These are phyloP conservation scores for Ptilorrhoa leucosticta DNA, from an alignment of 2,113 vertebrate species.

Conservation along the genomic window DNA sequence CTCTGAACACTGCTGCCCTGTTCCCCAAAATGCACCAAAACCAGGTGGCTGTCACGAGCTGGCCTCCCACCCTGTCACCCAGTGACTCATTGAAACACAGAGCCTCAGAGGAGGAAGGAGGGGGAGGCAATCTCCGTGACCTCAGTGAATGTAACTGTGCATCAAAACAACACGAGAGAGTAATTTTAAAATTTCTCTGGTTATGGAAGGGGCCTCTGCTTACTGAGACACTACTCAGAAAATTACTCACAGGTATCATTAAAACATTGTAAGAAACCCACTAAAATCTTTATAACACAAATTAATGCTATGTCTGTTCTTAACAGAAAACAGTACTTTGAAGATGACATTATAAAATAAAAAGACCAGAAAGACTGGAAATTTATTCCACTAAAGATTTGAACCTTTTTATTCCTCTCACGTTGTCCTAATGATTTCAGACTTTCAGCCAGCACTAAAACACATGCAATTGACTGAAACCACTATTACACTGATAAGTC, in stretches of 20 bases:
- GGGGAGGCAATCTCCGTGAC: neutral
- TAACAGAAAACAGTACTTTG: neutral
- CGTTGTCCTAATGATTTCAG: neutral
- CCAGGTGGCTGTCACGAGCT: neutral
- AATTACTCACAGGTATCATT: neutral
- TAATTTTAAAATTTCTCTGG: neutral
- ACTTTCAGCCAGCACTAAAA: neutral
- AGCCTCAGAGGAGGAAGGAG: neutral
- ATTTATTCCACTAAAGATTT: neutral
- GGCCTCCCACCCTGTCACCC: neutral
- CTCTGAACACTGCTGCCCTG: neutral
- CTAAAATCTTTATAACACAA: neutral
- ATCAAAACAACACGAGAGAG: accelerated
- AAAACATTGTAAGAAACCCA: neutral
- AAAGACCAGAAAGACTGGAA: neutral
- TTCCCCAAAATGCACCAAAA: neutral
- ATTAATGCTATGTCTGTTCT: neutral
- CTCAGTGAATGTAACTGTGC: neutral
- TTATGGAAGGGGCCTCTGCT: neutral
- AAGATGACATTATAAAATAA: neutral
- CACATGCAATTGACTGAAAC: neutral
- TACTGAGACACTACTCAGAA: neutral
- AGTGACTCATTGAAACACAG: accelerated
- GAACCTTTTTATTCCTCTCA: neutral
- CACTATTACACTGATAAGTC: neutral